phyloP scores from a whole-genome alignment of 2,888 invertebrate species.

The Megamerina dolium region DNA sequence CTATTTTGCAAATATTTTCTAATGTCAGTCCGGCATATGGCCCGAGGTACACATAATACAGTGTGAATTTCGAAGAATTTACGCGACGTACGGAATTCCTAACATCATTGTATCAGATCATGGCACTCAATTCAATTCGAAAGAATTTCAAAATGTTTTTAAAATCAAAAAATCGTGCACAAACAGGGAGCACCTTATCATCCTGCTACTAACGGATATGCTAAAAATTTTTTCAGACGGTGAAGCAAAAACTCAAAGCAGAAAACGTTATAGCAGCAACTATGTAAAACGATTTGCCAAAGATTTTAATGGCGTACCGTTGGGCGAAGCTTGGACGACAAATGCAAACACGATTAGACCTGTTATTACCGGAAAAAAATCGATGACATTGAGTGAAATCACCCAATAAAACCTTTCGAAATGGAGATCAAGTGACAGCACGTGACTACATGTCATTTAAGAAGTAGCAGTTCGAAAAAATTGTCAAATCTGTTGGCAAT shows the following conservation, averaged over 20 bases:
- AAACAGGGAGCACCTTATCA: slow-evolving; percentile 23
- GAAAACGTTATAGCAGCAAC: background rate
- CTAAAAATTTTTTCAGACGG: slow-evolving; percentile 16
- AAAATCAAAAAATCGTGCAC: slow-evolving; percentile 15
- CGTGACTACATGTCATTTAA: no score
- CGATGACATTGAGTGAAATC: no score
- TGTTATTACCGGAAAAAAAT: no score
- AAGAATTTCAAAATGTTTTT: slow-evolving; percentile 17
- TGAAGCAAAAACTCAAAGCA: slow-evolving; percentile 7
- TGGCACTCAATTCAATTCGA: slow-evolving; percentile 17
- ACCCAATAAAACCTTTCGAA: no score
- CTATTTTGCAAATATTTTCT: background rate
- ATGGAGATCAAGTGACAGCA: no score
- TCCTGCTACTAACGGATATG: slow-evolving; percentile 21
- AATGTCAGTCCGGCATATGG: background rate
- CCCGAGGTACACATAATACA: background rate
- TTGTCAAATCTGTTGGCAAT: no score
- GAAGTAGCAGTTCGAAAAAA: no score
- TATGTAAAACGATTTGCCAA: background rate
- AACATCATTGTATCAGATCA: slow-evolving; percentile 17
- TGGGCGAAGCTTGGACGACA: no score
- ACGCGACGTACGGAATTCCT: slow-evolving; percentile 17
- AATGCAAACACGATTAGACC: no score
- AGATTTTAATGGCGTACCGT: no score
- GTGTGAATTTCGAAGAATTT: slow-evolving; percentile 14